Evolutionary conservation across 2,888 invertebrate species (phyloP).

Genomic region (Epirrhoe alternata): DNA sequence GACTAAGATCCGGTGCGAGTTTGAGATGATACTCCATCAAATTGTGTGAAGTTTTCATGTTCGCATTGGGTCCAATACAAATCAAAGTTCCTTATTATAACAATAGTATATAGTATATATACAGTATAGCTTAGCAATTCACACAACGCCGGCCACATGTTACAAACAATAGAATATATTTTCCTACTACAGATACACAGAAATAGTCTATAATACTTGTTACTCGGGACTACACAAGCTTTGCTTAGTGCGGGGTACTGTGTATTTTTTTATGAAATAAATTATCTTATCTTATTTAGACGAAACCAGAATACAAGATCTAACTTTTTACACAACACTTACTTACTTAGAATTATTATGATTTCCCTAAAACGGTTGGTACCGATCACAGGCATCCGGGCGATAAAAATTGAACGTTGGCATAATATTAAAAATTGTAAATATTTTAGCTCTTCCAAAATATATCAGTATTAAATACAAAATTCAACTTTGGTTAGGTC

Average conservation of each 20-base stretch:
- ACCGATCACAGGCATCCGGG: constrained; percentile 81
- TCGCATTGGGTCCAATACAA: constrained; percentile 29
- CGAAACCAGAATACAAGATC: constrained; percentile 86
- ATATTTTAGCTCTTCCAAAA: constrained; percentile 85
- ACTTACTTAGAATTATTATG: constrained; percentile 46
- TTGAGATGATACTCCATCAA: constrained; percentile 1
- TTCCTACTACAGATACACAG: constrained; percentile 78
- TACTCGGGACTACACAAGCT: too few relatives aligned
- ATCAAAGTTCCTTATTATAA: constrained; percentile 35
- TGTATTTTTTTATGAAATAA: too few relatives aligned
- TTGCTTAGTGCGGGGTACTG: too few relatives aligned
- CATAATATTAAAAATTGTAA: constrained; percentile 71
- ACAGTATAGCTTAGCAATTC: constrained; percentile 44
- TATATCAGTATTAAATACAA: constrained; percentile 85
- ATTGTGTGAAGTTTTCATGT: constrained; percentile 1
- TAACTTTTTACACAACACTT: constrained; percentile 80
- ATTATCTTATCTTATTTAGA: too few relatives aligned
- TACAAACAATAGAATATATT: constrained; percentile 84
- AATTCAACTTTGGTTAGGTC: constrained; percentile 84
- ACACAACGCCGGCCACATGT: constrained; percentile 63
- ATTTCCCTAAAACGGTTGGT: constrained; percentile 68
- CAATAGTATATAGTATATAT: constrained; percentile 27
- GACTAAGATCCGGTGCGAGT: constrained; percentile 23
- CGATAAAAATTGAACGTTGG: constrained; percentile 79
- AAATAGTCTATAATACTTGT: constrained; percentile 78